Conservation (phyloP, 1,140 invertebrate species). For the Asobara japonica region DNA sequence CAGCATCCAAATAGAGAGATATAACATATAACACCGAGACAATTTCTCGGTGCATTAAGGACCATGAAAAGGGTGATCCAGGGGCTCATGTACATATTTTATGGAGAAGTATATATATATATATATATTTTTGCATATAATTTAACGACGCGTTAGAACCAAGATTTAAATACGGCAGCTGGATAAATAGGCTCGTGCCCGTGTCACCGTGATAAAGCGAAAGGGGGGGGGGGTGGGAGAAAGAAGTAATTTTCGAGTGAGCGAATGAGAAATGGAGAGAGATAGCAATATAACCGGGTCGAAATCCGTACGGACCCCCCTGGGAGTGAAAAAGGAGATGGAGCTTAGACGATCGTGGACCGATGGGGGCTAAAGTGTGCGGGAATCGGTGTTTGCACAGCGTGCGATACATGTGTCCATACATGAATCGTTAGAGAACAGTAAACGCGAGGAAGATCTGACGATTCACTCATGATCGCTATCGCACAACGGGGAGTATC, state of each 20-base stretch:
- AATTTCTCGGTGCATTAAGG: slow-evolving; percentile 66
- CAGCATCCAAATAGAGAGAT: slow-evolving; percentile 40
- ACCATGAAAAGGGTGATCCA: slow-evolving; percentile 20
- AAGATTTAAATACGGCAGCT: slow-evolving; percentile 66
- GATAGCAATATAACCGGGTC: slow-evolving; percentile 28
- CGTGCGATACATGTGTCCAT: slow-evolving; percentile 63
- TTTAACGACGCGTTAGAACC: slow-evolving; percentile 66
- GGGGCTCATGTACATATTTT: slow-evolving; percentile 59
- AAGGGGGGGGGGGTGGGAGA: slow-evolving; percentile 32
- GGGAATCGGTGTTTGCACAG: slow-evolving; percentile 56
- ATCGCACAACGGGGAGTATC: slow-evolving; percentile 30
- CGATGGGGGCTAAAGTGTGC: slow-evolving; percentile 7
- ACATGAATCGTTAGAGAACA: slow-evolving; percentile 32
- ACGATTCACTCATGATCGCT: slow-evolving; percentile 38
- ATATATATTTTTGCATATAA: slow-evolving; percentile 69
- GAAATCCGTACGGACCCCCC: slow-evolving; percentile 28
- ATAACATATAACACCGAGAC: slow-evolving; percentile 59
- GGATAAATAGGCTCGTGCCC: slow-evolving; percentile 60
- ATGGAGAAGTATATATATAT: no score
- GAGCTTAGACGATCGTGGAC: slow-evolving; percentile 34
- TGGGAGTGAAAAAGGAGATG: slow-evolving; percentile 34
- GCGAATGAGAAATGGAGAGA: not conserved
- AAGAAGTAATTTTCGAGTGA: slow-evolving; percentile 33
- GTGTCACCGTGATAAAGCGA: slow-evolving; percentile 28
- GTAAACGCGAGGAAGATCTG: not conserved